A percentile compares a stretch with the other conserved stretches of the same genome.
Evolutionary conservation across 2,797 vertebrate genomes (phyloP).

Genomic region (Philypnodon macrostomus): DNA sequence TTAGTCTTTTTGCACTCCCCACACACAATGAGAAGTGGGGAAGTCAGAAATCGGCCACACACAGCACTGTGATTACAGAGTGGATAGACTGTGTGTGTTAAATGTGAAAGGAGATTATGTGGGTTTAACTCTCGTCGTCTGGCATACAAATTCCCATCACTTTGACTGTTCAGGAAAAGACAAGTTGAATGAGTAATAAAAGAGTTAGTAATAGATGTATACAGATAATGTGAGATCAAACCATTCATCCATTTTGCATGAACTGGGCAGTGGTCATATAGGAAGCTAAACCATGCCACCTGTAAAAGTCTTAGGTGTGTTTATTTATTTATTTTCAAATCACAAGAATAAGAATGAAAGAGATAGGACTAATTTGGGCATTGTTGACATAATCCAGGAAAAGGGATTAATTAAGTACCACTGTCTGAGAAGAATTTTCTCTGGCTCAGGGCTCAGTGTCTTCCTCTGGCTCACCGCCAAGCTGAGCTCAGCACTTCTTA

Average conservation of each 20-base stretch:
- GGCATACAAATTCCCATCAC: constrained; percentile 84
- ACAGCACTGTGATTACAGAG: constrained; percentile 80
- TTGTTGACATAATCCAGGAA: constrained; percentile 74
- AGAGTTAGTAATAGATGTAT: constrained; percentile 17
- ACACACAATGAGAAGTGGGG: constrained; percentile 27
- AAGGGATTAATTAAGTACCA: constrained; percentile 78
- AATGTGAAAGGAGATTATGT: constrained; percentile 91
- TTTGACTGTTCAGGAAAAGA: constrained; percentile 60
- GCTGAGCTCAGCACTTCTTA: constrained; percentile 75
- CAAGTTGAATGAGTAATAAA: constrained; percentile 62
- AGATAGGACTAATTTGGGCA: constrained; percentile 71
- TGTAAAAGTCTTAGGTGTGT: too few species aligned
- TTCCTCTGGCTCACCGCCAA: constrained; percentile 70
- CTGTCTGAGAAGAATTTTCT: constrained; percentile 74
- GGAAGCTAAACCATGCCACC: constrained; percentile 4
- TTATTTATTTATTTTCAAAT: constrained; percentile 41
- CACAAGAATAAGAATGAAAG: constrained; percentile 52
- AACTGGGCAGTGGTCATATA: too few species aligned
- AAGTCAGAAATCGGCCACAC: constrained; percentile 71
- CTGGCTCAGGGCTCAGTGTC: constrained; percentile 56
- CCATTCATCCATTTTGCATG: too few species aligned
- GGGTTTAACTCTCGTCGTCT: constrained; percentile 87
- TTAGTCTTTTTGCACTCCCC: constrained; percentile 21
- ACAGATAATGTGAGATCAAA: too few species aligned
- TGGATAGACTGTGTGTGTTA: constrained; percentile 81